phyloP scores from a whole-genome alignment of 1,140 invertebrate genomes.

The Cydia fagiglandana region DNA sequence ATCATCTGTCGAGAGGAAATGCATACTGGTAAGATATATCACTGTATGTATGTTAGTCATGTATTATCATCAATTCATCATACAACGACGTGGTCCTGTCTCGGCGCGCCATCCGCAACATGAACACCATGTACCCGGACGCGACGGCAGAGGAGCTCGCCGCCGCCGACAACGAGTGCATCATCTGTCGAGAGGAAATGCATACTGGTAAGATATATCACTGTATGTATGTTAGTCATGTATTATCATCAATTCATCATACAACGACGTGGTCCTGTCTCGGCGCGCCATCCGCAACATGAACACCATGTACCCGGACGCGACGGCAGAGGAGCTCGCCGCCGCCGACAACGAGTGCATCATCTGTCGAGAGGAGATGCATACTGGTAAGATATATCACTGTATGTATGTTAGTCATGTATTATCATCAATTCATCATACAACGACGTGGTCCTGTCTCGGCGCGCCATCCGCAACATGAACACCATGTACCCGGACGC shows the following conservation, averaged over 20 bases:
- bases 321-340: conserved; percentile 95
- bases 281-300: conserved; percentile 98
- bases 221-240: too few species aligned
- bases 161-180: conserved; percentile 99
- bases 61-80: too few species aligned
- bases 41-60: too few species aligned
- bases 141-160: conserved; percentile 93
- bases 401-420: too few species aligned
- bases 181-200: conserved; percentile 99
- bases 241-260: too few species aligned
- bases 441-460: conserved; percentile 98
- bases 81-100: too few species aligned
- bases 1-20: conserved; percentile 99
- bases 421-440: conserved; percentile 78
- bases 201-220: conserved; percentile 76
- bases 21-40: conserved; percentile 80
- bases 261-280: conserved; percentile 80
- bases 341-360: conserved; percentile 99
- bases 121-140: conserved; percentile 96
- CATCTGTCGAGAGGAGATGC: conserved; percentile 98
- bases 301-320: conserved; percentile 99
- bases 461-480: conserved; percentile 98
- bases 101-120: too few species aligned
- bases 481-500: conserved; percentile 98
- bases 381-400: conserved; percentile 74